Base-by-base conservation (phyloP, 2,888 invertebrate species). In the Agonopterix heracliana region DNA sequence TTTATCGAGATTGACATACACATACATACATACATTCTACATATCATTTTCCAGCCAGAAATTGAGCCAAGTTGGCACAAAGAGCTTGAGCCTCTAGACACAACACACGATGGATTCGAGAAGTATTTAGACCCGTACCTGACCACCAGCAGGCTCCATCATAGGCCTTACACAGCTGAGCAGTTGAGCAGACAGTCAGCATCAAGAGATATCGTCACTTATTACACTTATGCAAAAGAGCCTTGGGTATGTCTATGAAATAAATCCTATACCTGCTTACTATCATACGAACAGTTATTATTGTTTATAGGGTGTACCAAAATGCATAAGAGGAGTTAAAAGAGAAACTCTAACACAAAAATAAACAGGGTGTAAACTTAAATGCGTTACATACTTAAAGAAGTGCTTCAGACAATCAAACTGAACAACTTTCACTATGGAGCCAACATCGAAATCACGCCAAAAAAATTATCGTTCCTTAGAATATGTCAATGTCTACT, bases 111-210 rank as follows among this genome's bases (percentile, higher is more conserved):
- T 9, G 87, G 88, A 1, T 82, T 68, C 36, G 80, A 82, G 56
- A 84, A 85, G 48, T 71, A 75, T 49, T 61, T 87, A 44, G 89
- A 89, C 51, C 86, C 86, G 0, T 89, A 88, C 49, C 55, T 88
- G 17, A 81, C 82, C 0, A 84, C 83, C 1, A 86, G 68, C 45
- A 63, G 81, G n/a, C 61, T 87, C 1, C 72, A 81, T 41, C 82
- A 86, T 48, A 69, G 85, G 0, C 85, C 84, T 0, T 81, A 67
- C 56, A 85, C 86, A 1, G 71, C 76, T 2, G 80, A 81, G 2
- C 80, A 83, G 53, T 57, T 81, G 13, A 59, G 56, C 11, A 78
- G 66, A 54, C 56, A 54, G 0, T 79, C 84, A 0, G 74, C 71
- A 38, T 65, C 75, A 0, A 81, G 68, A 45, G 81, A 84, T 57